Conservation (phyloP, 2,888 invertebrate species). For the Agrilus cyanescens region DNA sequence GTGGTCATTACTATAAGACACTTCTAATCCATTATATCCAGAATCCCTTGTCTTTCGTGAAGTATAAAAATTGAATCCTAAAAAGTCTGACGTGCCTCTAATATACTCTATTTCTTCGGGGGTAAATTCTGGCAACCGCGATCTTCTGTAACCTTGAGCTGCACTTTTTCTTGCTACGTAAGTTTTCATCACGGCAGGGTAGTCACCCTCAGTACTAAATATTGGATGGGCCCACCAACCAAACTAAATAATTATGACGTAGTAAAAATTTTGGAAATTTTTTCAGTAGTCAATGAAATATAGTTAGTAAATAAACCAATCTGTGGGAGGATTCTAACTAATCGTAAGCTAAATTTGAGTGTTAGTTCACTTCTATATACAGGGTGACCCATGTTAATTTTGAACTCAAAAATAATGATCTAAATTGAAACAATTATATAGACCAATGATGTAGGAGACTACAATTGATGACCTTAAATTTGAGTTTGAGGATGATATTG, state of each 20-base stretch:
- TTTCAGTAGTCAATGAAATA: no score
- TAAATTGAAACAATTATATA: no score
- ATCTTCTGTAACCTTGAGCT: slow-evolving; percentile 13
- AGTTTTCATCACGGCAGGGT: slow-evolving; percentile 15
- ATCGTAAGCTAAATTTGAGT: no score
- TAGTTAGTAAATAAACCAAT: no score
- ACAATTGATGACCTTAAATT: no score
- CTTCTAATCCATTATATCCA: not conserved
- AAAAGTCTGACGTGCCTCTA: slow-evolving; percentile 37
- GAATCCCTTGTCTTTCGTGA: slow-evolving; percentile 12
- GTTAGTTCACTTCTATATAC: no score
- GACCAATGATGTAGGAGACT: no score
- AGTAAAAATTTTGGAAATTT: not conserved
- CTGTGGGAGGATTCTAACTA: no score
- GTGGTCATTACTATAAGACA: no score
- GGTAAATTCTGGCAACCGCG: slow-evolving; percentile 42
- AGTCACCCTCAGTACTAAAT: slow-evolving; percentile 14
- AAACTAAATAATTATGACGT: slow-evolving; percentile 12
- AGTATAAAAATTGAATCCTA: slow-evolving; percentile 40
- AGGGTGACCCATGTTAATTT: no score
- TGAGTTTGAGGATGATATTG: no score
- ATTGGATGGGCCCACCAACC: slow-evolving; percentile 45
- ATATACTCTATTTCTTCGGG: slow-evolving; percentile 33
- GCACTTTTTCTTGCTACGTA: slow-evolving; percentile 13
- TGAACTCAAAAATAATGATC: no score